Base-by-base conservation (phyloP, 2,113 vertebrate species). In the Charina bottae region DNA sequence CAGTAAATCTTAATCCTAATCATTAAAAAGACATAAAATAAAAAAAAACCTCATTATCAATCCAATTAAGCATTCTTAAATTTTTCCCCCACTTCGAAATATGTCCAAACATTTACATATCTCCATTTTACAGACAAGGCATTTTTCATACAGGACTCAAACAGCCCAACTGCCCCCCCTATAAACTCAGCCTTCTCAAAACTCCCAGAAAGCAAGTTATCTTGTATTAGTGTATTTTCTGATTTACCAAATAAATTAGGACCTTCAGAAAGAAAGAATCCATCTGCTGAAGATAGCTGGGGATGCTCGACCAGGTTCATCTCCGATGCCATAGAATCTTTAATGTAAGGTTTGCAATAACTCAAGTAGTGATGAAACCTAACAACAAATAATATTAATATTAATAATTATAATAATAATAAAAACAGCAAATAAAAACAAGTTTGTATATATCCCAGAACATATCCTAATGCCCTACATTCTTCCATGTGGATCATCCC, bases 221-320 rank as follows among this genome's bases (percentile, higher is more conserved):
- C n/a, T n/a, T n/a, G n/a, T n/a, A n/a, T n/a, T n/a, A n/a, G n/a
- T 85, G 46, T 62, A 55, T 89, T 91, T 93, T 62, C 54, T 93
- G 56, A 97, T 98, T 98, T 98, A 99, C 99, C 99, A 96, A 98
- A 98, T 88, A 99, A 98, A 96, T 98, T 97, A 37, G 98, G 94
- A 95, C 97, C 97, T 94, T 99, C 98, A 90, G 98, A 95, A 94
- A 99, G 97, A 94, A 98, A 96, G 97, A 99, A 99, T 88, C 98
- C 98, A 97, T 99, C 98, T 28, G 94, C 95, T 93, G 96, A 93
- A 92, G 98, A 97, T 96, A 99, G 97, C 93, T 99, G 98, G 86
- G 98, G 97, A 84, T 98, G 97, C 95, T 98, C 98, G 94, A 98
- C 97, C 97, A 99, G 98, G 97, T 98, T 98, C 97, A 98, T 98